Evolutionary conservation across 2,113 vertebrate genomes (phyloP).

Genomic region (Anthoscopus minutus): DNA sequence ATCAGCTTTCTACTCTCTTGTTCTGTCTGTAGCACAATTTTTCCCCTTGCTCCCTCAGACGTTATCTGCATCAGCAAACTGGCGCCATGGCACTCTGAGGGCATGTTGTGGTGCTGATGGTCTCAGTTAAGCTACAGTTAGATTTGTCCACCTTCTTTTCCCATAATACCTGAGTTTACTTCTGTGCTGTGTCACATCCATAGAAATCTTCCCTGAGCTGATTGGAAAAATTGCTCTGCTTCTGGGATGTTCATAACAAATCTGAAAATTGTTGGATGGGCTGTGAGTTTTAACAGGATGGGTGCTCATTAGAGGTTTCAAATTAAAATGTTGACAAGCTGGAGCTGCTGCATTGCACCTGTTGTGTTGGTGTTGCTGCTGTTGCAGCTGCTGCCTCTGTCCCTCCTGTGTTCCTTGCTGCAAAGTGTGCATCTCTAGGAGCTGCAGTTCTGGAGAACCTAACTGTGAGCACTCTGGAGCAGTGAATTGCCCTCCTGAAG

Average conservation of each 20-base stretch:
- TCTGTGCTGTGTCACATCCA: background rate
- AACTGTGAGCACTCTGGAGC: background rate
- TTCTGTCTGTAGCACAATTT: background rate
- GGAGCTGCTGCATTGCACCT: conserved; percentile 25
- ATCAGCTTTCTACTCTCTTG: background rate
- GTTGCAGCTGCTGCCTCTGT: background rate
- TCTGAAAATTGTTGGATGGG: background rate
- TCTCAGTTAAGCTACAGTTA: background rate
- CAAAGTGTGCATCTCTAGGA: background rate
- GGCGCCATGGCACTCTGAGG: background rate
- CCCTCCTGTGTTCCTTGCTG: background rate
- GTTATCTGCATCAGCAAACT: background rate
- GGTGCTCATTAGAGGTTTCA: background rate
- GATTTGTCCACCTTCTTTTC: background rate
- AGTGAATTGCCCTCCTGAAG: background rate
- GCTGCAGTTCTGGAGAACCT: background rate
- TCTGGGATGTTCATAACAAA: background rate
- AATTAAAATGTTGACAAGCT: background rate
- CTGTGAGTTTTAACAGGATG: background rate
- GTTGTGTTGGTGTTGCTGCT: background rate
- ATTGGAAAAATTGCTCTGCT: background rate
- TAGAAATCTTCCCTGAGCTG: background rate
- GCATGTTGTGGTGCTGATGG: background rate
- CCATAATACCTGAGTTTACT: background rate
- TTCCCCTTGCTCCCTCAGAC: background rate